A percentile compares a stretch with the other conserved stretches of the same genome.
phyloP scores from a whole-genome alignment of 2,888 invertebrate species.

The Drosophila limbata region DNA sequence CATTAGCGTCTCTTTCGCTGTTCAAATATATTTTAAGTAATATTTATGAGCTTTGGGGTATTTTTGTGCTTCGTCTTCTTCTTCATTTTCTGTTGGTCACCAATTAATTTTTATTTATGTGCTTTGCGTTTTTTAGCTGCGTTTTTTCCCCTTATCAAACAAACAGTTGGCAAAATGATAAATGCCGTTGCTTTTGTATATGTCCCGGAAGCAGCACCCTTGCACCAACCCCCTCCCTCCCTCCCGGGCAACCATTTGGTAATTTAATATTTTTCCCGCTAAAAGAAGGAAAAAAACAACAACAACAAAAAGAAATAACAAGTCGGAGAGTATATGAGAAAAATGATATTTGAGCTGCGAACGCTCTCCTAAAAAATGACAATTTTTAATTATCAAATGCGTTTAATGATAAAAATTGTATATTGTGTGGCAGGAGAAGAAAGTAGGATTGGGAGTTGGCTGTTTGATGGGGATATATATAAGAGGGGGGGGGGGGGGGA shows the following conservation, averaged over 20 bases:
- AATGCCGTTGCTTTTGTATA: constrained; percentile 71
- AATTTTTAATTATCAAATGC: constrained; percentile 84
- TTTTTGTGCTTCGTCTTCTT: constrained; percentile 19
- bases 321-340: constrained; percentile 37
- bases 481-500: no score
- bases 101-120: constrained; percentile 80
- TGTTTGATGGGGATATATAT: not conserved
- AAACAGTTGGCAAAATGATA: constrained; percentile 82
- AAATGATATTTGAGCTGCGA: constrained; percentile 60
- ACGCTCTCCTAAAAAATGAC: constrained; percentile 70
- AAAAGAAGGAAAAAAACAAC: constrained; percentile 17
- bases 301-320: constrained; percentile 6
- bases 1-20: constrained; percentile 42
- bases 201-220: constrained; percentile 49
- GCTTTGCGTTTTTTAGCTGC: constrained; percentile 49
- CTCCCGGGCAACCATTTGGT: constrained; percentile 51
- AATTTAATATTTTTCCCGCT: constrained; percentile 74
- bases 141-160: constrained; percentile 73
- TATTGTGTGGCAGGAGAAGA: constrained; percentile 34
- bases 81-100: constrained; percentile 47
- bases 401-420: constrained; percentile 83
- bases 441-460: constrained; percentile 12
- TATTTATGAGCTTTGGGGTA: constrained; percentile 60
- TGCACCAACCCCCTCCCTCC: constrained; percentile 25
- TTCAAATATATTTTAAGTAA: constrained; percentile 71